Evolutionary conservation across 2,797 vertebrate species (phyloP), one percentile per base, ranked within the genome.

Genomic region (Sebastes itinus): DNA sequence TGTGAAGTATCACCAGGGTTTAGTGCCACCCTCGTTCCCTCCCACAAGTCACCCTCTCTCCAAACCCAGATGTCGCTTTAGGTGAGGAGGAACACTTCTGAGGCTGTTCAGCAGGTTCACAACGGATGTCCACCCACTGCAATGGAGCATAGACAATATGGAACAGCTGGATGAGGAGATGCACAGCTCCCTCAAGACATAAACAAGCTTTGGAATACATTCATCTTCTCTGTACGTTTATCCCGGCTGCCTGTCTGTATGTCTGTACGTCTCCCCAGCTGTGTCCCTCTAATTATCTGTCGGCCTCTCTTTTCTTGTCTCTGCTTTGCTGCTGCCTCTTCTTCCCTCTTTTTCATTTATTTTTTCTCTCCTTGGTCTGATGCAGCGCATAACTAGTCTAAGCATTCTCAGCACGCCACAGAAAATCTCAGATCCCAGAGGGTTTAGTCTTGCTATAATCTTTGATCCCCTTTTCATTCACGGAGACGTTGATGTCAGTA

Each of bases 141-240:
- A 75, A 56, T 30, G 72, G 58, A 86, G 81, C 75, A 13, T n/a
- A 10, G 77, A 58, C 13, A 78, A 84, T 38, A 28, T 60, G 64
- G 1, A 87, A 62, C 87, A 90, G 76, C 78, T 87, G 90, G 84
- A 80, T 32, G 82, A 82, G 80, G 82, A 85, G 84, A 69, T 80
- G 67, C 76, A 80, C 25, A 2, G 35, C 33, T 88, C 82, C 81
- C 86, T 27, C 1, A 23, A 83, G 87, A 85, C 82, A 68, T 8
- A 4, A 68, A 75, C 2, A 7, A 77, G 71, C 32, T 58, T 10
- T 27, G 16, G 11, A 70, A 46, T 52, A 28, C 75, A 79, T 83
- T 79, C 65, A 75, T 87, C 85, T 82, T 62, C 58, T 56, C n/a
- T 27, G 33, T 75, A 2, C 77, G 77, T 76, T 77, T 61, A 64